phyloP scores from a whole-genome alignment of 2,113 vertebrate genomes.

The Epinephelus fuscoguttatus region DNA sequence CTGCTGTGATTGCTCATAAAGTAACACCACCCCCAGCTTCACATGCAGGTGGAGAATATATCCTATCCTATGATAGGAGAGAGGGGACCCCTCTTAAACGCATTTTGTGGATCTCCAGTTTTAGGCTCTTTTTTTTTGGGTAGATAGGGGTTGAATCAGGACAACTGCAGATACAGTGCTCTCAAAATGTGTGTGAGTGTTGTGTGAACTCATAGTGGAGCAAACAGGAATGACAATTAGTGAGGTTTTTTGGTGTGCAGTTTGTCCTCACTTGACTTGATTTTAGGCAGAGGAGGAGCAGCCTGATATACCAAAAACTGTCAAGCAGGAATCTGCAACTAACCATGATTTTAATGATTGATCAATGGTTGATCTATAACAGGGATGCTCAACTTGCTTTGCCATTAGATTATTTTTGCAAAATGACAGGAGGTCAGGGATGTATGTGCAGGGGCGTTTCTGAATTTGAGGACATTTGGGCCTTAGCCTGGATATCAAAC shows the following conservation, averaged over 20 bases:
- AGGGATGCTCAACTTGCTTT: too few species aligned
- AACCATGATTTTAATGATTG: neutral
- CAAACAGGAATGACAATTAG: neutral
- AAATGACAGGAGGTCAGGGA: too few species aligned
- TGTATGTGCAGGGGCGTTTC: too few species aligned
- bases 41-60: neutral
- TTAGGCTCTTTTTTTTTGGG: neutral
- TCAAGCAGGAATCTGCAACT: neutral
- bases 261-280: neutral
- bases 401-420: too few species aligned
- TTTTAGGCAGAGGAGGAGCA: too few species aligned
- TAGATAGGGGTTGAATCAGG: constrained; percentile 21
- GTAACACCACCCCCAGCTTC: constrained; percentile 2
- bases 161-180: neutral
- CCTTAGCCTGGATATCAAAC: too few species aligned
- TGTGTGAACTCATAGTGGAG: neutral
- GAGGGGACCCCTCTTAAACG: neutral
- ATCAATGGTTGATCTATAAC: neutral
- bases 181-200: neutral
- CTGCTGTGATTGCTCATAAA: constrained; percentile 36
- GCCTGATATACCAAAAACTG: neutral
- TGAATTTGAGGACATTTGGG: too few species aligned
- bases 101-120: neutral
- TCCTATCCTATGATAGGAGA: neutral
- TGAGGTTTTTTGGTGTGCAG: neutral